A percentile compares a stretch with the other conserved stretches of the same genome.
phyloP scores from a whole-genome alignment of 2,888 invertebrate species.

The Eilema sororculum region DNA sequence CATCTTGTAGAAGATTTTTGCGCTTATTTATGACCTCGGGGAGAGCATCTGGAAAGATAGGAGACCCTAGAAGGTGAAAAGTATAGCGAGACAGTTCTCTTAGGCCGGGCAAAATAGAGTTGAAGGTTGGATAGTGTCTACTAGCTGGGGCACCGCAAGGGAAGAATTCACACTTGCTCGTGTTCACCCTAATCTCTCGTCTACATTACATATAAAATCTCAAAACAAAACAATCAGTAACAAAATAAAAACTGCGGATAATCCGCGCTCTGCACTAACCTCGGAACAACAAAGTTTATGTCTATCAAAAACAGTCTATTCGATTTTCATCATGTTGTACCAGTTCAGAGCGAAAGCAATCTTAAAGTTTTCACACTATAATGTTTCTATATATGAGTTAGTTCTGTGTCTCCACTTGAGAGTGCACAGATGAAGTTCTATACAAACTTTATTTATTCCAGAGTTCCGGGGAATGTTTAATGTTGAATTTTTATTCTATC shows the following conservation, averaged over 20 bases:
- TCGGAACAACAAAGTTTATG: slow-evolving; percentile 38
- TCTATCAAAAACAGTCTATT: slow-evolving; percentile 43
- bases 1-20: too few relatives aligned
- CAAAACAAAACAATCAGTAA: slow-evolving; percentile 20
- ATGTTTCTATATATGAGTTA: slow-evolving; percentile 51
- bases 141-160: too few relatives aligned
- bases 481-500: slow-evolving; percentile 74
- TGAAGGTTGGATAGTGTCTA: too few relatives aligned
- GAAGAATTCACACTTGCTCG: too few relatives aligned
- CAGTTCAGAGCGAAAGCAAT: slow-evolving; percentile 54
- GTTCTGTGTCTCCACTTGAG: slow-evolving; percentile 52
- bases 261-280: slow-evolving; percentile 19
- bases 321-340: slow-evolving; percentile 44
- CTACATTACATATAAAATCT: background rate
- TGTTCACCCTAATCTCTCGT: too few relatives aligned
- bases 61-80: too few relatives aligned
- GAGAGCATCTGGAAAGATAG: too few relatives aligned
- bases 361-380: slow-evolving; percentile 54
- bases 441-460: slow-evolving; percentile 73
- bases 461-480: slow-evolving; percentile 76
- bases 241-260: slow-evolving; percentile 8
- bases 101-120: too few relatives aligned
- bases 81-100: too few relatives aligned
- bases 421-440: slow-evolving; percentile 56
- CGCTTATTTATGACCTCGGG: too few relatives aligned